Conservation (phyloP, 2,113 vertebrate species). For the Ailuropoda melanoleuca region DNA sequence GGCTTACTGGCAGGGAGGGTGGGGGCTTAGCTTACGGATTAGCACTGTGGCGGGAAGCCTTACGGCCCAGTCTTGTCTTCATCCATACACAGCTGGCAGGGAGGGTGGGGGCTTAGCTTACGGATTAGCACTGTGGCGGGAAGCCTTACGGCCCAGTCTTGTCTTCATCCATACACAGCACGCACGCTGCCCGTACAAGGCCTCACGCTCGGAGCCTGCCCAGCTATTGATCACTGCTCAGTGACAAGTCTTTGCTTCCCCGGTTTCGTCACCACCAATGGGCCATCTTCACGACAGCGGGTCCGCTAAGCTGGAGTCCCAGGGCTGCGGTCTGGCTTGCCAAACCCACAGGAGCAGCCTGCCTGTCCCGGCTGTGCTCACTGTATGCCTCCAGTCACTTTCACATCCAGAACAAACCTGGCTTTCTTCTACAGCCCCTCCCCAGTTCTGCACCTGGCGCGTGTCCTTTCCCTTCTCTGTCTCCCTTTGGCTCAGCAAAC, state of each 20-base stretch:
- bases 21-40: not conserved
- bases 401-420: not conserved
- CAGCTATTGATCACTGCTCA: not conserved
- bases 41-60: not conserved
- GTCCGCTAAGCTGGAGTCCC: not conserved
- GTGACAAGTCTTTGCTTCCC: not conserved
- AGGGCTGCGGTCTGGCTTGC: not conserved
- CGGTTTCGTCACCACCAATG: not conserved
- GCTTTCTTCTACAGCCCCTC: not conserved
- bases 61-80: not conserved
- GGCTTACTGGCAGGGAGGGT: not conserved
- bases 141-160: not conserved
- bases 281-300: not conserved
- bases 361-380: not conserved
- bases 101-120: not conserved
- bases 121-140: not conserved
- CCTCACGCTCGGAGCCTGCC: not conserved
- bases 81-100: not conserved
- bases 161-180: not conserved
- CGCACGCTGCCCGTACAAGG: not conserved
- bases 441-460: not conserved
- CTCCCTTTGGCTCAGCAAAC: not conserved
- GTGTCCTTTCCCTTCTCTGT: rapidly evolving
- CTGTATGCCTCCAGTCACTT: not conserved
- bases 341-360: not conserved